These are phyloP conservation scores for Bombycilla garrulus DNA, from an alignment of 2,113 vertebrate species.

Conservation along the genomic window DNA sequence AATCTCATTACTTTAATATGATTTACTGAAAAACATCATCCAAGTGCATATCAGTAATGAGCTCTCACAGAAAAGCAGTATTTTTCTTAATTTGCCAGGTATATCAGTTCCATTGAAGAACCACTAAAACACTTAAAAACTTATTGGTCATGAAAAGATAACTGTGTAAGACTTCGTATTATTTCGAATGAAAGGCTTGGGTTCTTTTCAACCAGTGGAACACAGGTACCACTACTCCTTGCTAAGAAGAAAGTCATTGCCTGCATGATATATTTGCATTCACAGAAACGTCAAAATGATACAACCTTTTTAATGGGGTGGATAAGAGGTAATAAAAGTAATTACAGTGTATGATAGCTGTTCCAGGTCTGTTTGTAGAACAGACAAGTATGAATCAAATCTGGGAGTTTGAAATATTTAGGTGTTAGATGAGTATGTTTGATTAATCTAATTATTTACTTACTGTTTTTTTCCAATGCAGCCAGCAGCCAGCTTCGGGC, in stretches of 20 bases:
- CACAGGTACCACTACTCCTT: not conserved
- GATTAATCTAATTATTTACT: not conserved
- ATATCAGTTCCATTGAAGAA: not conserved
- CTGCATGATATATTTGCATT: not conserved
- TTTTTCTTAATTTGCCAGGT: not conserved
- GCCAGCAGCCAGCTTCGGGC: constrained; percentile 91
- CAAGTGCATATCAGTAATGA: not conserved
- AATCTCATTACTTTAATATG: not conserved
- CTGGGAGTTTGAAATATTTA: not conserved
- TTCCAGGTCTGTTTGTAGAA: not conserved
- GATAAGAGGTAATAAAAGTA: not conserved
- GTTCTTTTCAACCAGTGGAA: not conserved
- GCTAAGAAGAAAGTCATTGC: not conserved
- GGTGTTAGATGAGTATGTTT: not conserved
- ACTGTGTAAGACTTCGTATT: not conserved
- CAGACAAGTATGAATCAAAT: not conserved
- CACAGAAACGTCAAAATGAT: not conserved
- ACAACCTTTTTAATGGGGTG: not conserved
- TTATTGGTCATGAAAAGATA: not conserved
- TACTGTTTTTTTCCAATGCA: constrained; percentile 60
- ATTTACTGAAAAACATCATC: not conserved
- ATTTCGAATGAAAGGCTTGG: not conserved
- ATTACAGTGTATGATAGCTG: not conserved
- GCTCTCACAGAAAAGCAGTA: not conserved
- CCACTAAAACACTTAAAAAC: not conserved